Evolutionary conservation across 2,888 invertebrate species (phyloP), one percentile per base, ranked within the genome.

Genomic region (Cerceris rybyensis): DNA sequence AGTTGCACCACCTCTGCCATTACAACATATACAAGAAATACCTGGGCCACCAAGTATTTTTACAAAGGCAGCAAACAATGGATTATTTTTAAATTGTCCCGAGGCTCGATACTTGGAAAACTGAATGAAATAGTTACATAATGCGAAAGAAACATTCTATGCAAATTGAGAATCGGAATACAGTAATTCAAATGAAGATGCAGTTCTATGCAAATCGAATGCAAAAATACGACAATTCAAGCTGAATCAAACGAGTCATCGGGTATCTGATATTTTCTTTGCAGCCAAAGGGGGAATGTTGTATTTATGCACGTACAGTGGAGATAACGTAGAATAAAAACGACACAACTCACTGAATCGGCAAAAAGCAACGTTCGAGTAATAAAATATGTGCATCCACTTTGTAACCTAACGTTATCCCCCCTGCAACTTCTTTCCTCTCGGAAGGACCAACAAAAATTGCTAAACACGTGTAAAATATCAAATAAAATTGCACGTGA

Each of bases 161-260:
- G 52, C 14, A 52, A 52, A 52, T 52, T 8, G 14, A 2, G n/a
- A 7, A n/a, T 14, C 7, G 14, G 52, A 52, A 52, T 52, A 52
- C 7, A 14, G 52, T 52, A 52, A 52, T 52, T 52, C 52, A 52
- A 52, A 52, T n/a, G 52, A 11, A n/a, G 52, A n/a, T 52, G 14
- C n/a, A 52, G 46, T 52, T 52, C 52, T 52, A 52, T 52, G 52
- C 14, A 52, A 52, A 52, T 52, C n/a, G 13, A n/a, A 52, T 14
- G 52, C 14, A 52, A 52, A 52, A 52, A 52, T 52, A 14, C 14
- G 2, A 13, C 46, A 46, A 46, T 46, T 52, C 11, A 11, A 8
- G 11, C 46, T 46, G 46, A 46, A 11, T 46, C 46, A 46, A 46
- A 11, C 28, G 28, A 11, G 46, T 46, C 46, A 46, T 46, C 57